Percentiles rank a stretch among this genome's conserved stretches.
Evolutionary conservation across 2,113 vertebrate genomes (phyloP).

Genomic region (Bufo gargarizans): DNA sequence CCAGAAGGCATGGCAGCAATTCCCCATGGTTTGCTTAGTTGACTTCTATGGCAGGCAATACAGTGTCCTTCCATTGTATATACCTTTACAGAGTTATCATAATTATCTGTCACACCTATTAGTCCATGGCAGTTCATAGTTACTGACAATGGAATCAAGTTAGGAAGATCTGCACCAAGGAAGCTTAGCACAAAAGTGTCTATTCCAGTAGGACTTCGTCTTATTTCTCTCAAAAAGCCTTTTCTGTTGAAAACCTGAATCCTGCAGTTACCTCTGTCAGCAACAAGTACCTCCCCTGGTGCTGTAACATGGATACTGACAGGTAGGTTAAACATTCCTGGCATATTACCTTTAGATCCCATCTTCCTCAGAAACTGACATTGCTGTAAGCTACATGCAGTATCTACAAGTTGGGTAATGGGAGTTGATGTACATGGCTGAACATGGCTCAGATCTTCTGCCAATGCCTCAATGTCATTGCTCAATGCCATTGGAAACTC

Average conservation of each 20-base stretch:
- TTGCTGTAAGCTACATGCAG: constrained; percentile 73
- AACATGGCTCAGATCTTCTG: constrained; percentile 70
- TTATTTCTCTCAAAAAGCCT: constrained; percentile 93
- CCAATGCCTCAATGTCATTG: constrained; percentile 79
- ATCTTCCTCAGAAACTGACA: constrained; percentile 96
- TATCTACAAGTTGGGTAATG: constrained; percentile 71
- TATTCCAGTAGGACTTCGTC: constrained; percentile 91
- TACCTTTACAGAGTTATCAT: constrained; percentile 94
- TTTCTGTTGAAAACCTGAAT: constrained; percentile 96
- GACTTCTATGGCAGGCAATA: constrained; percentile 91
- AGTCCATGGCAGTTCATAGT: constrained; percentile 92
- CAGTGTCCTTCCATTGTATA: constrained; percentile 94
- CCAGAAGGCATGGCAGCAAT: constrained; percentile 90
- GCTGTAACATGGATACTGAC: constrained; percentile 89
- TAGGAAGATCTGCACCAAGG: constrained; percentile 91
- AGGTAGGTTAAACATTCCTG: constrained; percentile 92
- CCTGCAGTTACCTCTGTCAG: constrained; percentile 91
- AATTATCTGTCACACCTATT: constrained; percentile 94
- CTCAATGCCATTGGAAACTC: constrained; percentile 67
- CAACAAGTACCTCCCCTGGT: constrained; percentile 92
- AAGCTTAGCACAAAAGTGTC: constrained; percentile 96
- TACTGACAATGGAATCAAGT: constrained; percentile 90
- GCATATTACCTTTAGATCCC: constrained; percentile 91
- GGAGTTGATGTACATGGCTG: constrained; percentile 80
- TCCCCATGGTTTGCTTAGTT: constrained; percentile 96